These are phyloP conservation scores for Lordiphosa collinella DNA, from an alignment of 1,140 invertebrate species.

Conservation along the genomic window DNA sequence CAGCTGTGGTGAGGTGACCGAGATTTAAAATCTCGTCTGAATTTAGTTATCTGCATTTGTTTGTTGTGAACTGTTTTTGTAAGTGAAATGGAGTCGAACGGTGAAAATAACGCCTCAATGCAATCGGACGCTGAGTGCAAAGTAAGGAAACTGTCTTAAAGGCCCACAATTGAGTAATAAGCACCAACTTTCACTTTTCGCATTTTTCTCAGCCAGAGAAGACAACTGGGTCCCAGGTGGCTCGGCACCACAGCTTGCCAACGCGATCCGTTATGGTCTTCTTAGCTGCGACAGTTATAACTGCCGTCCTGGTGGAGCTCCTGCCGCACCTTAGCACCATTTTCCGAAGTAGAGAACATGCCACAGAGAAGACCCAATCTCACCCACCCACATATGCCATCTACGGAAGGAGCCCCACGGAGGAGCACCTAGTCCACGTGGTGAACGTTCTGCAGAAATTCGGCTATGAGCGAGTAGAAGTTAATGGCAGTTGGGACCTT, in stretches of 20 bases:
- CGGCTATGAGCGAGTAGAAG: slow-evolving; percentile 84
- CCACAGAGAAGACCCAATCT: neutral
- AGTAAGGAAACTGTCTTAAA: neutral
- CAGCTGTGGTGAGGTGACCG: slow-evolving; percentile 18
- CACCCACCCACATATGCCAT: slow-evolving; percentile 73
- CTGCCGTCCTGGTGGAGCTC: slow-evolving; percentile 54
- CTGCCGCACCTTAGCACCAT: slow-evolving; percentile 28
- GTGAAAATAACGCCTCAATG: slow-evolving; percentile 5
- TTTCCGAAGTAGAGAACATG: neutral
- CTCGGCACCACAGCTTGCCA: slow-evolving; percentile 15
- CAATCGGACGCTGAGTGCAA: neutral
- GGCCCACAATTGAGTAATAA: neutral
- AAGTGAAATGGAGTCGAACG: slow-evolving; percentile 20
- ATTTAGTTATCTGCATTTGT: slow-evolving; percentile 11
- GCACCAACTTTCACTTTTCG: slow-evolving; percentile 18
- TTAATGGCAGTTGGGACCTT: slow-evolving; percentile 88
- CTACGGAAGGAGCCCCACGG: slow-evolving; percentile 80
- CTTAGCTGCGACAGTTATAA: slow-evolving; percentile 44
- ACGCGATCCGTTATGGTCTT: slow-evolving; percentile 50
- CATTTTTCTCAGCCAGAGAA: slow-evolving; percentile 32
- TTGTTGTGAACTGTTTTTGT: slow-evolving; percentile 6
- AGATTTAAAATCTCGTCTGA: slow-evolving; percentile 26
- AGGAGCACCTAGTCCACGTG: slow-evolving; percentile 87
- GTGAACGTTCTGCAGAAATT: slow-evolving; percentile 86
- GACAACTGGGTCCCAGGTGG: slow-evolving; percentile 4